Conservation (phyloP, 2,888 invertebrate genomes). For the Harpalus rufipes region DNA sequence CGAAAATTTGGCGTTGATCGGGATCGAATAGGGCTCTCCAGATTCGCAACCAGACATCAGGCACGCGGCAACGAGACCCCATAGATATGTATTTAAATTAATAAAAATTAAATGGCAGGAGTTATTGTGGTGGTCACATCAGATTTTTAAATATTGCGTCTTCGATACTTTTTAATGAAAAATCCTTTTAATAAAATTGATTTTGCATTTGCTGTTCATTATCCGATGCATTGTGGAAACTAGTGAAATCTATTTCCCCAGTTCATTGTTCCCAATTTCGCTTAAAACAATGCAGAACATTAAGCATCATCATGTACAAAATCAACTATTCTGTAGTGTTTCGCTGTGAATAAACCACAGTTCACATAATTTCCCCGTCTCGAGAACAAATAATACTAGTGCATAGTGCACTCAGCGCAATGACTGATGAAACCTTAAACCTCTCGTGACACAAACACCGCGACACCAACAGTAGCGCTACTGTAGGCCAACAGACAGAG, state of each 20-base stretch:
- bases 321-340: conserved; percentile 8
- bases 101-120: too few species aligned
- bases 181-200: too few species aligned
- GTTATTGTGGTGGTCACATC: too few species aligned
- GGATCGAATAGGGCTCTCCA: too few species aligned
- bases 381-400: not conserved
- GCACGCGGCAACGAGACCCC: too few species aligned
- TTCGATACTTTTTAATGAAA: too few species aligned
- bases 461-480: not conserved
- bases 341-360: conserved; percentile 33
- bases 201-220: too few species aligned
- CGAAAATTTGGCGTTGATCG: too few species aligned
- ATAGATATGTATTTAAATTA: too few species aligned
- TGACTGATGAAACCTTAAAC: conserved; percentile 54
- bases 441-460: conserved; percentile 21
- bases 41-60: too few species aligned
- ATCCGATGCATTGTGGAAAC: conserved; percentile 4
- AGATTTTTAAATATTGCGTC: too few species aligned
- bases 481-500: not conserved
- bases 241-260: not conserved
- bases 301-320: conserved; percentile 9
- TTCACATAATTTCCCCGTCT: conserved; percentile 5
- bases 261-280: not conserved
- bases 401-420: conserved; percentile 22
- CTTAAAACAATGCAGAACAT: not conserved